Evolutionary conservation across 2,797 vertebrate species (phyloP), one percentile per base, ranked within the genome.

Genomic region (Sebastolobus alascanus): DNA sequence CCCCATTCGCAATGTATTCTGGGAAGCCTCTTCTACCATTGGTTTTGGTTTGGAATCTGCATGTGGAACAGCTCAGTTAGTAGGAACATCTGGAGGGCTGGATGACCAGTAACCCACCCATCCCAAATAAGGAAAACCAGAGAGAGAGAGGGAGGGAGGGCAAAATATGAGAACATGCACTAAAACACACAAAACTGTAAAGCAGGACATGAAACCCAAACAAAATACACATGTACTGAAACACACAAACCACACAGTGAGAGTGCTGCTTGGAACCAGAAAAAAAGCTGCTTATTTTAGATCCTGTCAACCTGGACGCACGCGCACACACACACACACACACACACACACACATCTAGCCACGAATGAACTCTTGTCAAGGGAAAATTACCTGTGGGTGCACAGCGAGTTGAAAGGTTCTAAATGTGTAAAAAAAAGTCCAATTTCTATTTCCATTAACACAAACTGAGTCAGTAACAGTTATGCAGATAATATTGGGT

Each of bases 71-170:
- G 76, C 61, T 87, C 65, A 80, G 59, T 71, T 52, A 68, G 80
- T 22, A 77, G 52, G 37, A 86, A 90, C 91, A 89, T 91, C 84
- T 92, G 88, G 86, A 90, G 61, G 50, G 20, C 68, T 79, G 72
- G 68, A 73, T 82, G 74, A 89, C 78, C 79, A 84, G 69, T 46
- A 78, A 87, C 79, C 74, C 81, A 68, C 22, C 74, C 27, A 69
- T 60, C 66, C 79, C 68, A 68, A 80, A 87, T 73, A 69, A 73
- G 70, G 79, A 46, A 72, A 67, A 64, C n/a, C 40, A 58, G 64
- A 25, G 25, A 25, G 25, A 56, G 35, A 31, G 35, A 31, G 31
- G 31, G 68, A 25, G 25, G 35, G 65, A 73, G 40, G 55, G 59
- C 7, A 37, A 40, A 64, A 60, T 46, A 76, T 58, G 75, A 63